A percentile compares a stretch with the other conserved stretches of the same genome.
Conservation (phyloP, 2,888 invertebrate species). For the Cacoxenus indagator region DNA sequence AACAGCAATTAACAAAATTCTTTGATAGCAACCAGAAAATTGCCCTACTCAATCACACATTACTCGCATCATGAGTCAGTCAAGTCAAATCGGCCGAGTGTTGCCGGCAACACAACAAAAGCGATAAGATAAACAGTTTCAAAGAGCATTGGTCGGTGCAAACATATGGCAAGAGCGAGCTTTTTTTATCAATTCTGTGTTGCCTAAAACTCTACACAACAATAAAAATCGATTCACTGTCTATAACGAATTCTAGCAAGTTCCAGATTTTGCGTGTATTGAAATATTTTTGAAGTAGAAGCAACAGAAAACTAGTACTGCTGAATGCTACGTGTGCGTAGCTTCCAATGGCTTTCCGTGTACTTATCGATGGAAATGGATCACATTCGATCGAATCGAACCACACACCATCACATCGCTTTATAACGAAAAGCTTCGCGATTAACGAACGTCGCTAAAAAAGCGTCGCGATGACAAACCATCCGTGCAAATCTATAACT, state of each 20-base stretch:
- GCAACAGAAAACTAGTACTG: too few species aligned
- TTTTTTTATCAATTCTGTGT: neutral
- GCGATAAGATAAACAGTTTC: neutral
- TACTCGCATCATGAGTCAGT: neutral
- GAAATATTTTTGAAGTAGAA: too few species aligned
- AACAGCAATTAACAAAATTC: neutral
- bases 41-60: neutral
- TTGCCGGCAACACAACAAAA: neutral
- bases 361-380: too few species aligned
- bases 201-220: neutral
- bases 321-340: too few species aligned
- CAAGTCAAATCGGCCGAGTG: too few species aligned
- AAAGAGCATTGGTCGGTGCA: neutral
- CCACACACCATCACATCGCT: neutral
- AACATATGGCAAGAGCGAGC: neutral
- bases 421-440: neutral
- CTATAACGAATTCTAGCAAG: too few species aligned
- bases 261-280: too few species aligned
- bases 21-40: neutral
- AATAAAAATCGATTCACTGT: neutral
- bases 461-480: neutral
- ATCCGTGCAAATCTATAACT: neutral
- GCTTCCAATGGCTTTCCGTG: too few species aligned
- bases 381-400: neutral
- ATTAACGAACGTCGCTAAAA: neutral